A percentile compares a stretch with the other conserved stretches of the same genome.
These are phyloP conservation scores for Rousettus leschenaultii DNA, from an alignment of 2,113 vertebrate genomes.

Conservation along the genomic window DNA sequence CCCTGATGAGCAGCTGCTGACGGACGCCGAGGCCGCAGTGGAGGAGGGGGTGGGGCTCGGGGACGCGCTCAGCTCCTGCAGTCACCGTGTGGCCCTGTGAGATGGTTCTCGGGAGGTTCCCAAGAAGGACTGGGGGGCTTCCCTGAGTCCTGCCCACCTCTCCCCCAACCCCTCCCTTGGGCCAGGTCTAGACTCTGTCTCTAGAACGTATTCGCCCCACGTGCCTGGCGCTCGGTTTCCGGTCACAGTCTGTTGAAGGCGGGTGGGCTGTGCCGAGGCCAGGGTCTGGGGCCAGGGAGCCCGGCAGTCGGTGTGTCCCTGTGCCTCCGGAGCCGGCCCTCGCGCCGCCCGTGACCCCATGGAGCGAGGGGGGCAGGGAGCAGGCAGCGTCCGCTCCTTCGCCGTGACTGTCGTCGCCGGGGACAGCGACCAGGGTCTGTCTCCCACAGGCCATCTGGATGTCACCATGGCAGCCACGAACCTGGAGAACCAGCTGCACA, in stretches of 20 bases:
- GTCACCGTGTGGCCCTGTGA: accelerated
- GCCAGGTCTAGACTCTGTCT: background rate
- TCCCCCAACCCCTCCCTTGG: accelerated
- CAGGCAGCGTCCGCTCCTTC: background rate
- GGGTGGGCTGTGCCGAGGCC: accelerated
- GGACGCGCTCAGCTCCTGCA: background rate
- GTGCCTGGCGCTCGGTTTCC: background rate
- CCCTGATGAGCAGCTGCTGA: accelerated
- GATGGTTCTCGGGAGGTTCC: background rate
- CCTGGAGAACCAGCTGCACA: constrained; percentile 97
- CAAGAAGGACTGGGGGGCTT: background rate
- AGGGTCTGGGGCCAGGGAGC: background rate
- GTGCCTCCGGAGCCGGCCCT: background rate
- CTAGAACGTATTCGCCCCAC: accelerated
- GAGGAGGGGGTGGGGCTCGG: background rate
- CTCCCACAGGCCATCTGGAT: constrained; percentile 65
- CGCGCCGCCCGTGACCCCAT: background rate
- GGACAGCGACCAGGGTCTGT: background rate
- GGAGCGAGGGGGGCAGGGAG: background rate
- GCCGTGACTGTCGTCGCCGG: accelerated
- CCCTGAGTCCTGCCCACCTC: background rate
- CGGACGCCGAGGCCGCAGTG: background rate
- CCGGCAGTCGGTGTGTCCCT: background rate
- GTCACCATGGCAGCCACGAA: constrained; percentile 91
- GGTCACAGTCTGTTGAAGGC: background rate